phyloP scores from a whole-genome alignment of 2,888 invertebrate species.

The Tupiocoris notatus region DNA sequence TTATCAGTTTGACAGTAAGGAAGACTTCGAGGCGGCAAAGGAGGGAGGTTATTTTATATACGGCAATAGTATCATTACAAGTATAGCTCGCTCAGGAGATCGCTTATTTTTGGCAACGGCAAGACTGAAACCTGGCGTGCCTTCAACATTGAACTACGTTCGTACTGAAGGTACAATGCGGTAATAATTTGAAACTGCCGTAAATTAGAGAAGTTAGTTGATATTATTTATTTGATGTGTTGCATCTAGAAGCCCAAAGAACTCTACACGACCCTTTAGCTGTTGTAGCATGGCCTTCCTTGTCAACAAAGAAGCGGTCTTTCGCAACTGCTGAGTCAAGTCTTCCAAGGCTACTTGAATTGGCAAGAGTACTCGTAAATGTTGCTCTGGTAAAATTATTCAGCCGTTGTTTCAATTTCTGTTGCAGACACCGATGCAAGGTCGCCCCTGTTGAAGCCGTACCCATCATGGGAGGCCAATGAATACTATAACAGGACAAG shows the following conservation, averaged over 20 bases:
- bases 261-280: no score
- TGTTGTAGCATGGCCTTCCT: no score
- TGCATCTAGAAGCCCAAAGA: no score
- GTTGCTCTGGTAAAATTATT: no score
- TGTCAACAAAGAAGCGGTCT: no score
- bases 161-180: conserved; percentile 39
- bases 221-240: no score
- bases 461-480: conserved; percentile 65
- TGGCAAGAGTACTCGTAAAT: background rate
- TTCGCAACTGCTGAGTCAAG: no score
- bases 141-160: conserved; percentile 51
- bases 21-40: conserved; percentile 11
- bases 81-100: conserved; percentile 50
- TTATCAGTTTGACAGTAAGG: conserved; percentile 42
- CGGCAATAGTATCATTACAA: conserved; percentile 49
- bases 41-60: conserved; percentile 43
- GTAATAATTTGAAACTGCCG: no score
- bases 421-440: conserved; percentile 53
- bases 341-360: no score
- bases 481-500: conserved; percentile 47
- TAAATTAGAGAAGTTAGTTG: no score
- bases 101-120: conserved; percentile 51
- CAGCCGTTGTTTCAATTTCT: no score
- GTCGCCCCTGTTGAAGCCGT: conserved; percentile 71
- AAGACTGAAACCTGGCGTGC: conserved; percentile 50